These are phyloP conservation scores for Thalassoma bifasciatum DNA, from an alignment of 2,113 vertebrate genomes.

Conservation along the genomic window DNA sequence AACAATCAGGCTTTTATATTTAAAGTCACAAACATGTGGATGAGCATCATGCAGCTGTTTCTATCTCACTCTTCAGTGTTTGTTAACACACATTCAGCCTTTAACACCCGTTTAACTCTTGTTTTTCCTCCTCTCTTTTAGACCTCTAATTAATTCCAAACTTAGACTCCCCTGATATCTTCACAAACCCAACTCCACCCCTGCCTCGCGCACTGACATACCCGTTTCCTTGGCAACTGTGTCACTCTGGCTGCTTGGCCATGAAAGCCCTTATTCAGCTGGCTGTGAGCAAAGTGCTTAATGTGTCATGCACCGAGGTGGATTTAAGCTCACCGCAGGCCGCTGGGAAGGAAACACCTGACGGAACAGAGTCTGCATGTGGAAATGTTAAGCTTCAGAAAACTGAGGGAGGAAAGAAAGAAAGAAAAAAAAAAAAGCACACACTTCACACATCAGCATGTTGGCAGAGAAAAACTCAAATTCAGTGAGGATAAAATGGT, in stretches of 20 bases:
- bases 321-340: slow-evolving; percentile 18
- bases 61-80: no score
- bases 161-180: slow-evolving; percentile 8
- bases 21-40: no score
- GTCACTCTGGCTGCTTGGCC: not conserved
- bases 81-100: no score
- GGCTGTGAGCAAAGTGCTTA: slow-evolving; percentile 19
- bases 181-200: slow-evolving; percentile 13
- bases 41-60: no score
- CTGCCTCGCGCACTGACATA: not conserved
- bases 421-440: not conserved
- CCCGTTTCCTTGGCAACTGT: slow-evolving; percentile 47
- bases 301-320: slow-evolving; percentile 25
- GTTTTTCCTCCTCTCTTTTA: slow-evolving; percentile 12
- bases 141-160: slow-evolving; percentile 38
- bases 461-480: not conserved
- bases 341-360: slow-evolving; percentile 2
- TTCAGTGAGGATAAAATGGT: no score
- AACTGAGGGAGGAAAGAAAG: no score
- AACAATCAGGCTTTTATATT: no score
- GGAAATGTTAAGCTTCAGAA: not conserved
- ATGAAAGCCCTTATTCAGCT: slow-evolving; percentile 51
- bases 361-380: slow-evolving; percentile 10
- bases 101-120: not conserved
- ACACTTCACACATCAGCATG: not conserved